Percentiles rank a stretch among this genome's conserved stretches.
Conservation (phyloP, 53 echinoderm and acorn worm genomes). For the Arbacia lixula region DNA sequence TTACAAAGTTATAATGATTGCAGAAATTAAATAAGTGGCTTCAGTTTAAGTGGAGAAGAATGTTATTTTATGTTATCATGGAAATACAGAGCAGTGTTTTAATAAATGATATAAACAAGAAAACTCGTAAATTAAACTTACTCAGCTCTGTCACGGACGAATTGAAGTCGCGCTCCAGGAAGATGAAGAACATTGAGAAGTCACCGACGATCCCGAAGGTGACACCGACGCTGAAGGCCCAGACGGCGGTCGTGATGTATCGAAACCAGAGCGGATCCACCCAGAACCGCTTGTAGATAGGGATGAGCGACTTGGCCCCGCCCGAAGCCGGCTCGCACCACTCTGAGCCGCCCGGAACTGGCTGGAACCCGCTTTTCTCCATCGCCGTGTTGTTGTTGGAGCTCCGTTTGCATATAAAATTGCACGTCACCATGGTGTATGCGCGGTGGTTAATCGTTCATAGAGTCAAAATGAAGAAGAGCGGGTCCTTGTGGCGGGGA, state of each 20-base stretch:
- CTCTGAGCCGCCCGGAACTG: constrained; percentile 4
- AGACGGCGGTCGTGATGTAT: constrained; percentile 29
- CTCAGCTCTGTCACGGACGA: constrained; percentile 8
- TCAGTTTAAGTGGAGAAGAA: too few species aligned
- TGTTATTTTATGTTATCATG: too few species aligned
- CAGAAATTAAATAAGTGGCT: too few species aligned
- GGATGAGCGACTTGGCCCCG: not conserved
- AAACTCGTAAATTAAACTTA: too few species aligned
- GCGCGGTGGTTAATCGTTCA: too few species aligned
- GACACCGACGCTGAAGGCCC: constrained; percentile 36
- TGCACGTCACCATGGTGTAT: not conserved
- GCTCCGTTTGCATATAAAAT: not conserved
- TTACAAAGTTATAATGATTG: too few species aligned
- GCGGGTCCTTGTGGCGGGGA: too few species aligned
- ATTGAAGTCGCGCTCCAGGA: constrained; percentile 31
- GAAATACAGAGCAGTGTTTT: too few species aligned
- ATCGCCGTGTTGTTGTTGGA: not conserved
- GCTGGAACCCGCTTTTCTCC: not conserved
- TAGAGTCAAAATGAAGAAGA: too few species aligned
- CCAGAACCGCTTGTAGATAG: constrained; percentile 27
- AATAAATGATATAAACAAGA: too few species aligned
- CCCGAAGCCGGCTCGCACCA: not conserved
- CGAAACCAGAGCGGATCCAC: constrained; percentile 25
- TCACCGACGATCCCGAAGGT: constrained; percentile 45
- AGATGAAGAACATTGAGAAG: constrained; percentile 49